Evolutionary conservation across 1,140 invertebrate genomes (phyloP).

Genomic region (Heliconius melpomene): DNA sequence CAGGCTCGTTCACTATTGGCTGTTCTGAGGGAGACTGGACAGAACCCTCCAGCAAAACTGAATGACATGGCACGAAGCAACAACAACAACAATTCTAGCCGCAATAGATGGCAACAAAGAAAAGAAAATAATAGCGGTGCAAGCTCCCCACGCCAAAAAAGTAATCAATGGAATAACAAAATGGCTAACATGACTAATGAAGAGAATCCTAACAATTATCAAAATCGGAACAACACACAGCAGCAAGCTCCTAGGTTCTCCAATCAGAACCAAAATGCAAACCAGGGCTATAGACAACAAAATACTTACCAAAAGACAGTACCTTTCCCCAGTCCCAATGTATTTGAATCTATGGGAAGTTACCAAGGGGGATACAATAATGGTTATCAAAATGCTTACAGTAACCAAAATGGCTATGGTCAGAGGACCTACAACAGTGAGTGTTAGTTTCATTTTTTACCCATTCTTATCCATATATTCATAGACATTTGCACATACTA

Average conservation of each 20-base stretch:
- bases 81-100: constrained; percentile 70
- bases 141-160: constrained; percentile 71
- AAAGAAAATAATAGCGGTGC: constrained; percentile 77
- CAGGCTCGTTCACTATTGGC: constrained; percentile 95
- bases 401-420: constrained; percentile 72
- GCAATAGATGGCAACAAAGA: constrained; percentile 80
- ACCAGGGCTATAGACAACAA: constrained; percentile 68
- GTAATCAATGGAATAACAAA: constrained; percentile 78
- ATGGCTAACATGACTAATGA: constrained; percentile 66
- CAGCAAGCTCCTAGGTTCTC: constrained; percentile 72
- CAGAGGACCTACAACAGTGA: constrained; percentile 72
- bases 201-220: constrained; percentile 60
- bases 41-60: constrained; percentile 88
- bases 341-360: constrained; percentile 74
- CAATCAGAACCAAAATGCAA: constrained; percentile 69
- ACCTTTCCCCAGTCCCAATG: constrained; percentile 74
- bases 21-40: constrained; percentile 95
- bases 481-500: not conserved
- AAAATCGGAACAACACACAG: constrained; percentile 62
- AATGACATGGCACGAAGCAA: constrained; percentile 72
- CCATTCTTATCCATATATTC: not conserved
- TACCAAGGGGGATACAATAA: constrained; percentile 78
- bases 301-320: constrained; percentile 73
- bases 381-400: constrained; percentile 77
- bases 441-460: constrained; percentile 17